These are phyloP conservation scores for Ammodytes marinus DNA, from an alignment of 2,113 vertebrate genomes.

Conservation along the genomic window DNA sequence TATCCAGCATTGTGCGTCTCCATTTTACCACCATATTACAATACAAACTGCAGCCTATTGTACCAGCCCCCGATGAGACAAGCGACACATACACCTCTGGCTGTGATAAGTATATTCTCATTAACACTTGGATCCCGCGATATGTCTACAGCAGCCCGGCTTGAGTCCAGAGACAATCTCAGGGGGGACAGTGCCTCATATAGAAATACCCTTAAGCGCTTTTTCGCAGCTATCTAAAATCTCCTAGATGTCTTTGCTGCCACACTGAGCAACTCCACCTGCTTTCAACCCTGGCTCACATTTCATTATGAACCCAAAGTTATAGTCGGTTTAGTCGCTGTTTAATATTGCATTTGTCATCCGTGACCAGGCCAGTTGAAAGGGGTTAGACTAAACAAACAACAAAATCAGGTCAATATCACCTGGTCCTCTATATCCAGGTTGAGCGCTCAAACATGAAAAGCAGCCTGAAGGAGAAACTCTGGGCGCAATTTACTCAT, in stretches of 20 bases:
- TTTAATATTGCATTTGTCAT: slow-evolving; percentile 80
- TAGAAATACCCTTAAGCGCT: slow-evolving; percentile 86
- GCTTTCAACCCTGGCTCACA: slow-evolving; percentile 58
- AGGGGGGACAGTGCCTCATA: slow-evolving; percentile 76
- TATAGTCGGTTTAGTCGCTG: slow-evolving; percentile 56
- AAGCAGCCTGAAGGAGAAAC: slow-evolving; percentile 18
- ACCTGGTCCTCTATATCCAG: slow-evolving; percentile 66
- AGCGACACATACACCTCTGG: slow-evolving; percentile 56
- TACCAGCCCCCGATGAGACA: slow-evolving; percentile 41
- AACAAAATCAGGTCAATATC: slow-evolving; percentile 77
- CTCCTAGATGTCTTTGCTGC: slow-evolving; percentile 74
- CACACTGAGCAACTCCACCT: slow-evolving; percentile 63
- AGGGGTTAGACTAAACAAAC: slow-evolving; percentile 63
- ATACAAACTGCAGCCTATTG: slow-evolving; percentile 24
- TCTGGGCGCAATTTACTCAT: slow-evolving; percentile 6
- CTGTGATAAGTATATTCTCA: slow-evolving; percentile 84
- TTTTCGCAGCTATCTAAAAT: slow-evolving; percentile 79
- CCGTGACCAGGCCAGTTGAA: slow-evolving; percentile 60
- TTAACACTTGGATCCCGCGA: slow-evolving; percentile 83
- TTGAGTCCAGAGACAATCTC: slow-evolving; percentile 81
- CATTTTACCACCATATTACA: slow-evolving; percentile 5
- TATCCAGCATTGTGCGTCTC: background rate
- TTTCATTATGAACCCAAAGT: slow-evolving; percentile 65
- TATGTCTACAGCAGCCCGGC: slow-evolving; percentile 75
- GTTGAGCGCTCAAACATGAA: slow-evolving; percentile 40